Evolutionary conservation across 1,140 invertebrate species (phyloP), one percentile per base, ranked within the genome.

Genomic region (Ostrea denselamellosa): DNA sequence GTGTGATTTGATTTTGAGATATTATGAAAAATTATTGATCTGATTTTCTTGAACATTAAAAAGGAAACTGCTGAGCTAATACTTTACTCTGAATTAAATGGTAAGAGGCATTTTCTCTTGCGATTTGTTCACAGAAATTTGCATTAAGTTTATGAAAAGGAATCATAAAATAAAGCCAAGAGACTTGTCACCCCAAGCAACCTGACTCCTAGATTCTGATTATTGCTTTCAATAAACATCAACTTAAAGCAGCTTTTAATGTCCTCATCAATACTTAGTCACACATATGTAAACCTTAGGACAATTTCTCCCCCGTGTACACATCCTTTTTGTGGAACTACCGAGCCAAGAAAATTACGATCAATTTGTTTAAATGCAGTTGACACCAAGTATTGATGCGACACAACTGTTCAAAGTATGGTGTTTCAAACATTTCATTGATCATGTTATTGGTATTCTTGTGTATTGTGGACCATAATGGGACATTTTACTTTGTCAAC

Each of bases 361-460:
- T 77, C 68, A 77, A 77, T 77, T 77, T 77, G 68, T 77, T 77
- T 77, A 77, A 77, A 77, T 77, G 68, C 68, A 77, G 68, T 77
- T 77, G 68, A 77, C 68, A 77, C 68, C 28, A 17, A 77, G 68
- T 77, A 77, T 77, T 77, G 68, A 77, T 77, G 68, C 17, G 68
- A 77, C 68, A 77, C 25, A 77, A 77, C 68, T 77, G 68, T 77
- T 77, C 25, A 77, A 77, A 77, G 68, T 77, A 25, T 34, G 25
- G 68, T 77, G 68, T 77, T 44, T 77, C 68, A 77, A 77, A 77
- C 68, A 34, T 77, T 77, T 28, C 68, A 77, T 77, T 77, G 68
- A 77, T 77, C 68, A 10, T 10, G 12, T 77, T 77, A 77, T 77
- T 77, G 68, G 68, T 77, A 77, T 77, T 77, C 68, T 25, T 25